Evolutionary conservation across 2,888 invertebrate genomes (phyloP), one percentile per base, ranked within the genome.

Genomic region (Leistus spinibarbis): DNA sequence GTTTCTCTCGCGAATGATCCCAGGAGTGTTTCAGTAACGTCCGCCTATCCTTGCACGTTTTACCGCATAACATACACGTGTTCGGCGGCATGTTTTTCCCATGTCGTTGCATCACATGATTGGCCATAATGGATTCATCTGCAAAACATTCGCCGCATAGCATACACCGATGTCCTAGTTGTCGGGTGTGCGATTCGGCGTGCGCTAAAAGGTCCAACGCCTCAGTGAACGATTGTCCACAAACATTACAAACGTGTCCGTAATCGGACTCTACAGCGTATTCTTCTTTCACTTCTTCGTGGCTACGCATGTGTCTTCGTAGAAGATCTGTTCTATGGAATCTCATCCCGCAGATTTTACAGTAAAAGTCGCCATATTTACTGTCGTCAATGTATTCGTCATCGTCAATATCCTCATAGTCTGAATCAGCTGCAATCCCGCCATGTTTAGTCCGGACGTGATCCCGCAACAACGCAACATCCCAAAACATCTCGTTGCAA

Each of bases 401-500:
- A 64, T 88, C 88, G 57, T 88, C 88, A 60, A 87, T 86, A 53
- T 86, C 86, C 56, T 86, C 87, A 17, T 87, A 86, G 4, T 83
- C 83, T 56, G 80, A 79, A 17, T 80, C 79, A 7, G 57, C 57
- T 17, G 78, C 76, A 2, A 79, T 76, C 4, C 82, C 82, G 3
- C 89, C 89, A 79, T 91, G 91, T 80, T 91, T 91, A 0, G 85
- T 83, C 68, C 89, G 87, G 27, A 89, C 86, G 80, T 92, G 92
- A 65, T 91, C 91, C 56, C 89, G 86, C 79, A 91, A 84, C 24
- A 88, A 85, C 23, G 85, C 85, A 2, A 88, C 83, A 80, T 91
- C 91, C 93, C 93, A 94, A 83, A 94, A 95, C 90, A 94, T 90
- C 84, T 95, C 95, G 76, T 92, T 92, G 82, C 95, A 95, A 77